Evolutionary conservation across 2,888 invertebrate genomes (phyloP).

Genomic region (Ectobius pallidus): DNA sequence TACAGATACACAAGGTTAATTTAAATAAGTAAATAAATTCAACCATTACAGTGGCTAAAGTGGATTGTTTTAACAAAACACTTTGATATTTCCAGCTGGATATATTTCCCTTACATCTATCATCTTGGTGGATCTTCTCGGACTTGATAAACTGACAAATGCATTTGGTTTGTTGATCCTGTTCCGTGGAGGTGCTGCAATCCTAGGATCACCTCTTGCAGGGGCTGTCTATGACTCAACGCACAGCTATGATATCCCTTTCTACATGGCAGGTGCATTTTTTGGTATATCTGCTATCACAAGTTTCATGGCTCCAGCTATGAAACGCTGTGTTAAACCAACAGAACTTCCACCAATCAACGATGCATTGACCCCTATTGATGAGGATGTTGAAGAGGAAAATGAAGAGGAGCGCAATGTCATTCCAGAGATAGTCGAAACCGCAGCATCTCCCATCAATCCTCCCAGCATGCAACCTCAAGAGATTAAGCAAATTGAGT

Average conservation of each 20-base stretch:
- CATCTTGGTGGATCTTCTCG: constrained; percentile 94
- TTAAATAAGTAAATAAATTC: too few relatives aligned
- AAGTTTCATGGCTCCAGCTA: constrained; percentile 80
- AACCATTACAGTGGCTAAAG: too few relatives aligned
- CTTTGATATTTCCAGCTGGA: constrained; percentile 89
- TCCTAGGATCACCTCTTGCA: constrained; percentile 82
- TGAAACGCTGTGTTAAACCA: constrained; percentile 63
- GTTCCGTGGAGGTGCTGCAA: constrained; percentile 93
- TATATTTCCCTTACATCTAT: constrained; percentile 98
- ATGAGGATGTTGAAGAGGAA: constrained; percentile 69
- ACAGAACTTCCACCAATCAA: constrained; percentile 66
- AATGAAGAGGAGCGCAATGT: constrained; percentile 73
- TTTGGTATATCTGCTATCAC: constrained; percentile 84
- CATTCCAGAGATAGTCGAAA: constrained; percentile 78
- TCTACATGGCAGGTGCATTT: constrained; percentile 90
- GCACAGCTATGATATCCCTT: constrained; percentile 81
- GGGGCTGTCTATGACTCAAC: constrained; percentile 92
- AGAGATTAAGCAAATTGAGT: constrained; percentile 74
- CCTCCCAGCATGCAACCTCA: constrained; percentile 55
- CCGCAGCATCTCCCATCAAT: constrained; percentile 71
- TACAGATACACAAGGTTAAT: too few relatives aligned
- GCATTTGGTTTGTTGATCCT: constrained; percentile 96
- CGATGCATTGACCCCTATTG: constrained; percentile 81
- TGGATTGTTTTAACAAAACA: too few relatives aligned
- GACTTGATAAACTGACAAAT: constrained; percentile 94